phyloP scores from a whole-genome alignment of 1,140 invertebrate genomes.

The Papilio aristodemus region DNA sequence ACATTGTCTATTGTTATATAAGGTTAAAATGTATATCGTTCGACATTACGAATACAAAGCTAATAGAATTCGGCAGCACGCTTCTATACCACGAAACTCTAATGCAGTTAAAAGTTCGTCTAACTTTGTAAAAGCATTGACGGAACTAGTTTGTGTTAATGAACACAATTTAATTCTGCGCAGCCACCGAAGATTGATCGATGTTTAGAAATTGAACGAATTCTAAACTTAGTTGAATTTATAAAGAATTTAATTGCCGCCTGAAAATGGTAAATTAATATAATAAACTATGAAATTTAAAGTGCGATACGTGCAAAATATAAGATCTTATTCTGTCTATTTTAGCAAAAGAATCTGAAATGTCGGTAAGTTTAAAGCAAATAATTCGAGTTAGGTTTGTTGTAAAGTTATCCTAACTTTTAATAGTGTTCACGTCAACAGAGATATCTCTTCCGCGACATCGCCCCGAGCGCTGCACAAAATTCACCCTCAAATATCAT shows the following conservation, averaged over 20 bases:
- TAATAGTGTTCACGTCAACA: conserved; percentile 23
- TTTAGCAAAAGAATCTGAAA: conserved; percentile 37
- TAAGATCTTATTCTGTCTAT: neutral
- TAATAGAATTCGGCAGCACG: conserved; percentile 24
- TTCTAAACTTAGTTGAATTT: neutral
- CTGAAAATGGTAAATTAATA: neutral
- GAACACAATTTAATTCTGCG: conserved; percentile 25
- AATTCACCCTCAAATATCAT: neutral
- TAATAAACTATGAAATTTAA: no score
- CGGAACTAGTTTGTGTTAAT: conserved; percentile 60
- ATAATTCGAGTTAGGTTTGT: conserved; percentile 21
- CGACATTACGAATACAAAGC: conserved; percentile 17
- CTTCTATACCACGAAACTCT: conserved; percentile 55
- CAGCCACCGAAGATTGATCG: conserved; percentile 1
- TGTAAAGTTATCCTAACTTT: conserved; percentile 17
- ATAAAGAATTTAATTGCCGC: neutral
- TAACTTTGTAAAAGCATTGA: conserved; percentile 58
- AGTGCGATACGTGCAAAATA: neutral
- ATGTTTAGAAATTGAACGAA: conserved; percentile 6
- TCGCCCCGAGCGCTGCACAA: conserved; percentile 32
- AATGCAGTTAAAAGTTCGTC: conserved; percentile 72
- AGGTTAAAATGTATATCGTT: neutral
- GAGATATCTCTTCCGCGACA: conserved; percentile 14
- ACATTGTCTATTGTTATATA: neutral
- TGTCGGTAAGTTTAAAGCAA: conserved; percentile 35